Percentiles rank a stretch among this genome's conserved stretches.
Evolutionary conservation across 2,888 invertebrate species (phyloP).

Genomic region (Phengaris arion): DNA sequence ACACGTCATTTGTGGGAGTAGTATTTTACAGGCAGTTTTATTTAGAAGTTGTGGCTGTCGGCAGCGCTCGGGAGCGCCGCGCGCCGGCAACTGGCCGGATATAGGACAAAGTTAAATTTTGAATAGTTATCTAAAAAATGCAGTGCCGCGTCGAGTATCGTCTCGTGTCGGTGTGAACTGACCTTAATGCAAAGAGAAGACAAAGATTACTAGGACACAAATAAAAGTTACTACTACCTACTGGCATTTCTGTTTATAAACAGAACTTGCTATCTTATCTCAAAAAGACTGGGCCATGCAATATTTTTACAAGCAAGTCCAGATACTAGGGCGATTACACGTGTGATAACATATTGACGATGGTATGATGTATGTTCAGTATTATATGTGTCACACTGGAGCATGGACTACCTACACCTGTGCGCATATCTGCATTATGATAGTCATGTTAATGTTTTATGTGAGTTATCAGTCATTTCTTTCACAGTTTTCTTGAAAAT

Average conservation of each 20-base stretch:
- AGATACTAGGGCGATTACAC: neutral
- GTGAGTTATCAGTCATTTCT: constrained; percentile 25
- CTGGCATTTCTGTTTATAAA: neutral
- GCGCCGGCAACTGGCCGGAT: too few species aligned
- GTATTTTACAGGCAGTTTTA: too few species aligned
- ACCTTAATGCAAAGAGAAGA: too few species aligned
- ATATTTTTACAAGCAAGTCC: neutral
- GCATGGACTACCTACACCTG: constrained; percentile 60
- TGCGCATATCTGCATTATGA: constrained; percentile 50
- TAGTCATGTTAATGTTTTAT: constrained; percentile 26
- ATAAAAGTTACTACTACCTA: too few species aligned
- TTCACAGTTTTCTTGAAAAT: neutral
- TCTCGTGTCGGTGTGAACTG: too few species aligned
- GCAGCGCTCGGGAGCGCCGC: too few species aligned
- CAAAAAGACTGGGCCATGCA: neutral
- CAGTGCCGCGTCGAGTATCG: too few species aligned
- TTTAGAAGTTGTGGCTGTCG: too few species aligned
- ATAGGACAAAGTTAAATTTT: too few species aligned
- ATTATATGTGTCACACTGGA: neutral
- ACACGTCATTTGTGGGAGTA: too few species aligned
- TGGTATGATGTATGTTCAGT: neutral
- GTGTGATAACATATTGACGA: neutral
- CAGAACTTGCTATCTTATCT: neutral
- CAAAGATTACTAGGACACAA: too few species aligned
- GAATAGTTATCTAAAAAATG: too few species aligned